Conservation (phyloP, 1,140 invertebrate species). For the Drosophila erecta region DNA sequence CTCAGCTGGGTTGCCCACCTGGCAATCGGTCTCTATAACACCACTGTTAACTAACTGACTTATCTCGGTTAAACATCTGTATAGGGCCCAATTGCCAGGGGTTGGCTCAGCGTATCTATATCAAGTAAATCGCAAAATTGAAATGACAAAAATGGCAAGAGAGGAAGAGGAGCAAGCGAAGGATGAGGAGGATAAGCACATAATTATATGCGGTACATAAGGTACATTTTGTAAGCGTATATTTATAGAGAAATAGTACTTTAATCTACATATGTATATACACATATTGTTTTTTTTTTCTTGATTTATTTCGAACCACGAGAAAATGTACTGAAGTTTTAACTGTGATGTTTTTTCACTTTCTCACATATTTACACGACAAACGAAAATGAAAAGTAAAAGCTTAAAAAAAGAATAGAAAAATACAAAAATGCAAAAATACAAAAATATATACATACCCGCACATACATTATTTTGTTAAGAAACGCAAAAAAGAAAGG, state of each 20-base stretch:
- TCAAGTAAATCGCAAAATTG: conserved; percentile 18
- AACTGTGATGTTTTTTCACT: conserved; percentile 82
- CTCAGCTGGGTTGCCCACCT: conserved; percentile 34
- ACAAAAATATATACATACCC: conserved; percentile 27
- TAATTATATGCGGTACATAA: conserved; percentile 23
- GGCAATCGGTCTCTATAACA: conserved; percentile 10
- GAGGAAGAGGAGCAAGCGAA: neutral
- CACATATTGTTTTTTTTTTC: conserved; percentile 35
- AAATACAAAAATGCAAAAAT: conserved; percentile 4
- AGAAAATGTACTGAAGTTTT: conserved; percentile 81
- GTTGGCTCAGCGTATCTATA: conserved; percentile 2
- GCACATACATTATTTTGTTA: conserved; percentile 18
- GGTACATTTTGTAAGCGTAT: conserved; percentile 40
- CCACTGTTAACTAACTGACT: too few relatives aligned
- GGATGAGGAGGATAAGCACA: conserved; percentile 8
- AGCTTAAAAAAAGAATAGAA: conserved; percentile 17
- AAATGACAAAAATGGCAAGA: neutral
- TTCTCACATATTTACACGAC: conserved; percentile 70
- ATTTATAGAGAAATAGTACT: conserved; percentile 36
- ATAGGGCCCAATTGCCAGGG: neutral
- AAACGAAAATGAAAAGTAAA: conserved; percentile 21
- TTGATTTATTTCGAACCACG: conserved; percentile 61
- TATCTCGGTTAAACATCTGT: neutral
- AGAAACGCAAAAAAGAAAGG: conserved; percentile 25
- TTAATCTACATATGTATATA: conserved; percentile 47